Percentiles rank a stretch among this genome's conserved stretches.
These are phyloP conservation scores for Phaethornis superciliosus DNA, from an alignment of 2,113 vertebrate genomes.

Conservation along the genomic window DNA sequence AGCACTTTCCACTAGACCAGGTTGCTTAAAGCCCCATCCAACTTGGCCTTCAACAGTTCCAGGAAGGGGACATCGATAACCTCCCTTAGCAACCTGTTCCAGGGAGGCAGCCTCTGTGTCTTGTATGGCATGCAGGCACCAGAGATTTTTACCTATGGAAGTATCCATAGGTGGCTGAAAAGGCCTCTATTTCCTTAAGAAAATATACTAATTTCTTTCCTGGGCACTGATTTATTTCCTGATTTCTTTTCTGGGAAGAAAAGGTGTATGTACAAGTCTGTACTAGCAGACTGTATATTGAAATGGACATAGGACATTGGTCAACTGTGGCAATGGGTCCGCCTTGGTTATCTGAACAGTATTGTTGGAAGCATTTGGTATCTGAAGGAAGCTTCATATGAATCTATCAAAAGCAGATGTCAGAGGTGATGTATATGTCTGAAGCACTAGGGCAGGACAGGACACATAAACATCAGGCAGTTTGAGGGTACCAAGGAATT, in stretches of 20 bases:
- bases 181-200: background rate
- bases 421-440: background rate
- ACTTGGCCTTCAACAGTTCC: too few relatives aligned
- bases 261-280: background rate
- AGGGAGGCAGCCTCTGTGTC: background rate
- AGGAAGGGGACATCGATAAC: too few relatives aligned
- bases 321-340: background rate
- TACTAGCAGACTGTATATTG: background rate
- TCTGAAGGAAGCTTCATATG: background rate
- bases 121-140: background rate
- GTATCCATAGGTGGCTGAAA: background rate
- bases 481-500: background rate
- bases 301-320: background rate
- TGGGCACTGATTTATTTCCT: background rate
- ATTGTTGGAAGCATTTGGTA: background rate
- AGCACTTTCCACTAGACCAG: too few relatives aligned
- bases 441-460: background rate
- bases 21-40: too few relatives aligned
- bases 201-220: background rate
- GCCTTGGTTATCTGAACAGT: background rate
- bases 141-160: background rate
- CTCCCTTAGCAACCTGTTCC: too few relatives aligned
- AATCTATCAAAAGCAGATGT: background rate
- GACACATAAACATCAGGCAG: background rate
- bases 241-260: background rate